Evolutionary conservation across 2,888 invertebrate species (phyloP).

Genomic region (Drosophila prostipennis): DNA sequence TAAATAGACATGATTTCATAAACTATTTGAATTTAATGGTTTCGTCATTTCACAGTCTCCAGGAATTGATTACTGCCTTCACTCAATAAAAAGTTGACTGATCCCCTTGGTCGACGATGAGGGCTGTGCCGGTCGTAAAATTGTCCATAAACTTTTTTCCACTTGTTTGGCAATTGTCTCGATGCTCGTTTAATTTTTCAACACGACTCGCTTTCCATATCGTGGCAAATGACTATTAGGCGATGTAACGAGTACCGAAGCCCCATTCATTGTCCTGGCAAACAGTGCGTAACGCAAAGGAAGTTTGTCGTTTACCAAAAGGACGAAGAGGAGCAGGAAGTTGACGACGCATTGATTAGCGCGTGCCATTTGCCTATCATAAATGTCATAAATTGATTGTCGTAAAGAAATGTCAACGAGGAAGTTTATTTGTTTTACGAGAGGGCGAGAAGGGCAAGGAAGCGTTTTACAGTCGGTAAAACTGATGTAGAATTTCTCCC

Average conservation of each 20-base stretch:
- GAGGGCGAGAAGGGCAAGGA: constrained; percentile 30
- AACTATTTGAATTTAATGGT: constrained; percentile 42
- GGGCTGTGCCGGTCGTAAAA: constrained; percentile 46
- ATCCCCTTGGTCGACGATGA: constrained; percentile 13
- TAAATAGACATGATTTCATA: constrained; percentile 47
- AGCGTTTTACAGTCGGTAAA: constrained; percentile 63
- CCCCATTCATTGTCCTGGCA: constrained; percentile 41
- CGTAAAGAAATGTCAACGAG: constrained; percentile 50
- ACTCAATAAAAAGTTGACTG: constrained; percentile 51
- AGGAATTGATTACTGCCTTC: constrained; percentile 51
- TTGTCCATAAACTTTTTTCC: constrained; percentile 48
- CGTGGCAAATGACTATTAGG: constrained; percentile 79
- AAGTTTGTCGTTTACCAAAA: constrained; percentile 53
- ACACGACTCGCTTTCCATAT: constrained; percentile 71
- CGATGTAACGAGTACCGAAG: constrained; percentile 35
- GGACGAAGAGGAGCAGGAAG: constrained; percentile 17
- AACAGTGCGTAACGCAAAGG: constrained; percentile 65
- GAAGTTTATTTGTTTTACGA: constrained; percentile 42
- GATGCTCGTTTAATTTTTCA: constrained; percentile 77
- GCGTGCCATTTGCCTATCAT: constrained; percentile 73
- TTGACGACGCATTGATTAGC: constrained; percentile 64
- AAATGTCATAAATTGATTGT: constrained; percentile 66
- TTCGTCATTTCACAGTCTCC: constrained; percentile 10
- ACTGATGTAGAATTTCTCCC: constrained; percentile 34
- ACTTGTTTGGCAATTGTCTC: constrained; percentile 66